Conservation (phyloP, 2,113 vertebrate species). For the Petroica traversi region DNA sequence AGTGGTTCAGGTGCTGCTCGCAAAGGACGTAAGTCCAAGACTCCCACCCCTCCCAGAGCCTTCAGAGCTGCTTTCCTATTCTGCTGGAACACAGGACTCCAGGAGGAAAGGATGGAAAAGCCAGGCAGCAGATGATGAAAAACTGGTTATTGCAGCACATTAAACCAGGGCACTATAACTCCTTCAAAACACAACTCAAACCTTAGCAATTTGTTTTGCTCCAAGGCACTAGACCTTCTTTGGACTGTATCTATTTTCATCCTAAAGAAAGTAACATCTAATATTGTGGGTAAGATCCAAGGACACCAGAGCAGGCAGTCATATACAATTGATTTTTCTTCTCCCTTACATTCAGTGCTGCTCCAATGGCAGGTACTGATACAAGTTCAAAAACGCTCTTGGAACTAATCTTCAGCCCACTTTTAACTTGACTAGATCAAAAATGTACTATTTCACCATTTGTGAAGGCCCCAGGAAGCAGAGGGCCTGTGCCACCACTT, state of each 20-base stretch:
- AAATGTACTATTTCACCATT: background rate
- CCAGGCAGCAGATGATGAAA: background rate
- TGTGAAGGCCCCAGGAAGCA: background rate
- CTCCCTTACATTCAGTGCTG: background rate
- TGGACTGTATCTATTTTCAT: background rate
- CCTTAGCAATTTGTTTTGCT: background rate
- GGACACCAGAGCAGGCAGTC: constrained; percentile 8
- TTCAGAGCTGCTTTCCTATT: background rate
- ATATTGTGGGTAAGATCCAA: constrained; percentile 44
- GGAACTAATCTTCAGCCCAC: background rate
- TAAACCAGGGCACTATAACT: background rate
- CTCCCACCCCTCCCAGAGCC: background rate
- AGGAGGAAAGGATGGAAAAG: background rate
- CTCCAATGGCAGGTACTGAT: background rate
- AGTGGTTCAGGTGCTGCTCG: background rate
- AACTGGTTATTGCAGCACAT: background rate
- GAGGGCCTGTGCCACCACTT: background rate
- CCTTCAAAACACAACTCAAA: background rate
- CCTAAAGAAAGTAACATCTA: background rate
- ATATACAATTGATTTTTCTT: background rate
- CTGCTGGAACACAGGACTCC: background rate
- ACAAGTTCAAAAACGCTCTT: background rate
- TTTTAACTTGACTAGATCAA: background rate
- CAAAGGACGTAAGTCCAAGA: background rate
- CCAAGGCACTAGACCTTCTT: background rate